These are phyloP conservation scores for Indicator maculatus DNA, from an alignment of 2,113 vertebrate species.

Conservation along the genomic window DNA sequence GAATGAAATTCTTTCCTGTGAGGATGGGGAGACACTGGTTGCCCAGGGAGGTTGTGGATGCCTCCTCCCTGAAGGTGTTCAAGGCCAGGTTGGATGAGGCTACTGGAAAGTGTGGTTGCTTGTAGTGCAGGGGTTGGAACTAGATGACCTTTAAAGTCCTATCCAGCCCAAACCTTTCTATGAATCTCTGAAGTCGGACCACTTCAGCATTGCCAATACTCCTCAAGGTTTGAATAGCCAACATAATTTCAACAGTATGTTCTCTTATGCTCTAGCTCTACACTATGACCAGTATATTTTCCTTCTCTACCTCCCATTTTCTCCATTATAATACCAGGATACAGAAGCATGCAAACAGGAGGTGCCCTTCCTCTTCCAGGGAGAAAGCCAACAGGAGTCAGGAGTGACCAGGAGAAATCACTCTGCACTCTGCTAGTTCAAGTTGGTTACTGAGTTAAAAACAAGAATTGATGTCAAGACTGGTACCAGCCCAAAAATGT, in stretches of 20 bases:
- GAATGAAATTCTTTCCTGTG: too few relatives aligned
- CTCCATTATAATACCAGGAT: neutral
- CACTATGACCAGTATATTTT: neutral
- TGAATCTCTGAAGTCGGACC: too few relatives aligned
- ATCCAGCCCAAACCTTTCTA: too few relatives aligned
- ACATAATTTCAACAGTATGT: neutral
- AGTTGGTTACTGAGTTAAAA: neutral
- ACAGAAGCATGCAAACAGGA: neutral
- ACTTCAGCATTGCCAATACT: neutral
- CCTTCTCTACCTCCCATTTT: neutral
- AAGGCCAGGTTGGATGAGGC: too few relatives aligned
- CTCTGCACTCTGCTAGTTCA: neutral
- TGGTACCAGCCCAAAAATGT: neutral
- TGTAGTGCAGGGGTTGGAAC: too few relatives aligned
- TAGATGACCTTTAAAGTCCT: too few relatives aligned
- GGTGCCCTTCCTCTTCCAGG: neutral
- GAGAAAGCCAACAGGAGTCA: neutral
- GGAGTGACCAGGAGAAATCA: neutral
- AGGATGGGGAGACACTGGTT: too few relatives aligned
- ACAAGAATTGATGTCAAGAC: neutral
- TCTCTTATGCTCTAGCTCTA: neutral
- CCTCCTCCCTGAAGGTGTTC: too few relatives aligned
- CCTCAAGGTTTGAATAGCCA: neutral
- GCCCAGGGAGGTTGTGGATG: too few relatives aligned
- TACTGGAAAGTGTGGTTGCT: too few relatives aligned